A percentile compares a stretch with the other conserved stretches of the same genome.
Conservation (phyloP, 2,797 vertebrate species). For the Enteromius afrohamiltoni region DNA sequence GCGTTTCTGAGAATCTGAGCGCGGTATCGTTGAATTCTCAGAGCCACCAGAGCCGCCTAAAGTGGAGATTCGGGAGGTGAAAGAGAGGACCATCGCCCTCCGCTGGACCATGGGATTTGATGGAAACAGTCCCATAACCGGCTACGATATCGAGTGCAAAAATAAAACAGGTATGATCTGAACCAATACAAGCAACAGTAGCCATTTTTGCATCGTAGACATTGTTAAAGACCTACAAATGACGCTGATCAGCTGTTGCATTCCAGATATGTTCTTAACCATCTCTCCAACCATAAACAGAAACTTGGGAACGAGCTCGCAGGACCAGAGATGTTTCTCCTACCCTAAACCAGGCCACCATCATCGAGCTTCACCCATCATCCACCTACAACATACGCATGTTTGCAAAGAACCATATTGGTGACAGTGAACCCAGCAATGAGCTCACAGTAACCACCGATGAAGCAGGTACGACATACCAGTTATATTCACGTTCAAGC, state of each 20-base stretch:
- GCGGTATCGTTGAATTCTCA: conserved; percentile 59
- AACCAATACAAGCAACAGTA: neutral
- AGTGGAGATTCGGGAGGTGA: conserved; percentile 96
- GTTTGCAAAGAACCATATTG: conserved; percentile 98
- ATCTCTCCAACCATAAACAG: conserved; percentile 69
- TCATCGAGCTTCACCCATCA: conserved; percentile 97
- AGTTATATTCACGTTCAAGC: neutral
- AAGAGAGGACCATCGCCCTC: conserved; percentile 93
- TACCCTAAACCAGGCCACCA: conserved; percentile 98
- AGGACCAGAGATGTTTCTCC: conserved; percentile 99
- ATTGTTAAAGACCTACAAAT: neutral
- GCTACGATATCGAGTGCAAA: conserved; percentile 98
- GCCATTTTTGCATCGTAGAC: neutral
- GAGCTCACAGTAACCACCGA: conserved; percentile 97
- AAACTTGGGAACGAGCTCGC: conserved; percentile 97
- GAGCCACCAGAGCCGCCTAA: conserved; percentile 96
- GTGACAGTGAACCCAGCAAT: conserved; percentile 97
- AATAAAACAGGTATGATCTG: conserved; percentile 89
- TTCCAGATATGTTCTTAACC: conserved; percentile 7
- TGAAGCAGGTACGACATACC: conserved; percentile 87
- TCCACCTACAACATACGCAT: conserved; percentile 99
- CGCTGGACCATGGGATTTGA: conserved; percentile 99
- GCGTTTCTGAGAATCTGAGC: neutral
- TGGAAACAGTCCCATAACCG: conserved; percentile 96
- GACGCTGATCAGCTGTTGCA: neutral